A percentile compares a stretch with the other conserved stretches of the same genome.
These are phyloP conservation scores for Boulengeromyrus knoepffleri DNA, from an alignment of 2,113 vertebrate species.

Conservation along the genomic window DNA sequence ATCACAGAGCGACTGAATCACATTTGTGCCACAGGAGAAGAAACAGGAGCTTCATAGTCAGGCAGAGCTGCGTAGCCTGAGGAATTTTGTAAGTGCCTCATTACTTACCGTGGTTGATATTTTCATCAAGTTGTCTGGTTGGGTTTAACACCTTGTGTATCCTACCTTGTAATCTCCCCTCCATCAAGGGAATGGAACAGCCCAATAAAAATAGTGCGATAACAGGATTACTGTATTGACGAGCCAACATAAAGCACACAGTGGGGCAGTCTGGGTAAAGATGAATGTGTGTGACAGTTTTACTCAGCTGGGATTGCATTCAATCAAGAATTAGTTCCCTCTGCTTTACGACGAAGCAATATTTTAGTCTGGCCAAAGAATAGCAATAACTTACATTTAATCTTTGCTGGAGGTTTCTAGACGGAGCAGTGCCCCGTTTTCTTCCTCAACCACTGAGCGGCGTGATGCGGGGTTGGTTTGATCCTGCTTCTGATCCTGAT, in stretches of 20 bases:
- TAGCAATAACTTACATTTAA: neutral
- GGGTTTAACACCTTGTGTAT: constrained; percentile 52
- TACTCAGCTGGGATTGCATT: neutral
- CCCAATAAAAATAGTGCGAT: constrained; percentile 36
- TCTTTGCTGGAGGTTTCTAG: neutral
- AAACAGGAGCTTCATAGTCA: neutral
- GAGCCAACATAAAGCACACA: constrained; percentile 7
- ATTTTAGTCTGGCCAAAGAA: neutral
- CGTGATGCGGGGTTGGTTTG: constrained; percentile 19
- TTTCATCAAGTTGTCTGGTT: constrained; percentile 53
- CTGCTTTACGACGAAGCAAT: neutral
- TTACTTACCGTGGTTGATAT: constrained; percentile 14
- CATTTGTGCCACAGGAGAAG: neutral
- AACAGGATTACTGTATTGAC: neutral
- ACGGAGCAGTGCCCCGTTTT: neutral
- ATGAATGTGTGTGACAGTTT: constrained; percentile 1
- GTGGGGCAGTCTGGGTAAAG: neutral
- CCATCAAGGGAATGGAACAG: constrained; percentile 32
- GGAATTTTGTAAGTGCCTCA: constrained; percentile 36
- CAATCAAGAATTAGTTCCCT: constrained; percentile 5
- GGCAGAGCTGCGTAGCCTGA: constrained; percentile 32
- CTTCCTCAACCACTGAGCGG: constrained; percentile 7
- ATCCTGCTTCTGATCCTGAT: constrained; percentile 24
- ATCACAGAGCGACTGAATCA: neutral
- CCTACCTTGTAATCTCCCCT: constrained; percentile 31